These are phyloP conservation scores for Macrophya alboannulata DNA, from an alignment of 2,888 invertebrate genomes.

Conservation along the genomic window DNA sequence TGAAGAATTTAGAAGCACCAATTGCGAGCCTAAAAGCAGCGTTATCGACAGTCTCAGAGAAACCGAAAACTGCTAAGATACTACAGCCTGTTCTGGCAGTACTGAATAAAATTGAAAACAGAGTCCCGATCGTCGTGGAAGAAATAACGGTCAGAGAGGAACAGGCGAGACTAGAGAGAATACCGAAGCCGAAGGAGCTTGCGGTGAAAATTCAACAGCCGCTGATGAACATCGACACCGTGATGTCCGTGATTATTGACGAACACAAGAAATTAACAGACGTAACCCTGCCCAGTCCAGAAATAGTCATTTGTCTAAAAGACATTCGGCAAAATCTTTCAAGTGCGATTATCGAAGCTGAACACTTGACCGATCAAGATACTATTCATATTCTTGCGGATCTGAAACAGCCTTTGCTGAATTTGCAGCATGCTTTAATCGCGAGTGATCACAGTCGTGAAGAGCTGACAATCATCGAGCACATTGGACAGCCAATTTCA, in stretches of 20 bases:
- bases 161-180: neutral
- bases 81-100: conserved; percentile 55
- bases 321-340: conserved; percentile 50
- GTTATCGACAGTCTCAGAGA: conserved; percentile 10
- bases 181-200: conserved; percentile 13
- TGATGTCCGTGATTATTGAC: conserved; percentile 41
- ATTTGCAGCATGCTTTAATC: conserved; percentile 51
- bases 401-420: conserved; percentile 47
- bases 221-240: conserved; percentile 40
- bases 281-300: neutral
- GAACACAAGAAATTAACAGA: conserved; percentile 26
- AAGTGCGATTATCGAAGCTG: conserved; percentile 20
- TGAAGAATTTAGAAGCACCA: conserved; percentile 51
- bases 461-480: conserved; percentile 39
- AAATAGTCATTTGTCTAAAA: conserved; percentile 24
- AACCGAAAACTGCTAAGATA: neutral
- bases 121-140: conserved; percentile 43
- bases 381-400: conserved; percentile 39
- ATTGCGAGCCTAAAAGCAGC: conserved; percentile 50
- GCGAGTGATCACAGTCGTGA: conserved; percentile 7
- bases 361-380: conserved; percentile 47
- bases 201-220: conserved; percentile 31
- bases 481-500: conserved; percentile 47
- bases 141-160: conserved; percentile 40
- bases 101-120: conserved; percentile 52